Conservation (phyloP, 1,140 invertebrate species). For the Papilio xuthus region DNA sequence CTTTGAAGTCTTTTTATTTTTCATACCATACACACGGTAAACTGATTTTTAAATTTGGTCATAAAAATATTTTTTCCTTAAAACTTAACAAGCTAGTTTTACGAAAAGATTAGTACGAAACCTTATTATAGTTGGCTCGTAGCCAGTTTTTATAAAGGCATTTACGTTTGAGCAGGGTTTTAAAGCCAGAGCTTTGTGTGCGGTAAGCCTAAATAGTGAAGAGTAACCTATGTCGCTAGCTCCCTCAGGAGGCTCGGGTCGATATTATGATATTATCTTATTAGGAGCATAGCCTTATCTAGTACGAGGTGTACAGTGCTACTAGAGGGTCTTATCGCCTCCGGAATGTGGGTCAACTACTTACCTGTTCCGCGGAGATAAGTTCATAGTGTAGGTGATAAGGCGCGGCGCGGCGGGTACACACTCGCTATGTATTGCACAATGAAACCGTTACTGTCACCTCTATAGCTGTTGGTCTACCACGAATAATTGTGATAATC, state of each 20-base stretch:
- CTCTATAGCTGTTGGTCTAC: neutral
- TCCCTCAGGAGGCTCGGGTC: neutral
- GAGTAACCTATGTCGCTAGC: neutral
- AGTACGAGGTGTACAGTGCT: neutral
- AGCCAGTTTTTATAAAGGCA: neutral
- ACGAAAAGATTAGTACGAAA: neutral
- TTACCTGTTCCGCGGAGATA: constrained; percentile 4
- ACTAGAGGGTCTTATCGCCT: neutral
- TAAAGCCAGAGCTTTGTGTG: neutral
- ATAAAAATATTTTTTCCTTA: neutral
- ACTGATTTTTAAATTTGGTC: neutral
- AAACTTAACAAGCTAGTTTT: neutral
- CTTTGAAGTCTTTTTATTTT: too few species aligned
- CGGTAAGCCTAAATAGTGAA: neutral
- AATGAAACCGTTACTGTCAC: neutral
- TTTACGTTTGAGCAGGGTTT: neutral
- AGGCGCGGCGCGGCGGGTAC: too few species aligned
- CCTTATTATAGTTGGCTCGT: neutral
- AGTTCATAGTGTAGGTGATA: neutral
- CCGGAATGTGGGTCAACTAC: neutral
- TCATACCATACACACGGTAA: neutral
- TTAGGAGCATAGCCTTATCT: neutral
- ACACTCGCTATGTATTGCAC: neutral
- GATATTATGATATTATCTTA: neutral
- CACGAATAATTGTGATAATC: too few species aligned